These are phyloP conservation scores for Leuctra nigra DNA, from an alignment of 2,888 invertebrate species.

Conservation along the genomic window DNA sequence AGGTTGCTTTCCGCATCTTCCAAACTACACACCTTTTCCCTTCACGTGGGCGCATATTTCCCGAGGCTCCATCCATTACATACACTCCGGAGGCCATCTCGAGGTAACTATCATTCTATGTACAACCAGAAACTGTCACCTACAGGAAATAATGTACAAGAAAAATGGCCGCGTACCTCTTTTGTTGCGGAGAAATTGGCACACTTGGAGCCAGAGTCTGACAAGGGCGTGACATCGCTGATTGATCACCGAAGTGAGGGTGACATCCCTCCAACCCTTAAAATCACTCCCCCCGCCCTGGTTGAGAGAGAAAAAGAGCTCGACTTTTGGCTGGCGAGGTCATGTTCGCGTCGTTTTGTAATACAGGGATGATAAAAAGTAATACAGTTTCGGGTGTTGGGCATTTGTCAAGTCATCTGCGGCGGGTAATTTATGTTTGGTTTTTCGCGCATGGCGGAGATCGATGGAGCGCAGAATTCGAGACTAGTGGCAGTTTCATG, in stretches of 20 bases:
- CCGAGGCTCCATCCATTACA: too few species aligned
- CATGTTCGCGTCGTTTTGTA: too few species aligned
- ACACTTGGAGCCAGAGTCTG: constrained; percentile 17
- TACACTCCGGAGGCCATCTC: too few species aligned
- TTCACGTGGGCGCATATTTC: too few species aligned
- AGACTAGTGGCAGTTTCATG: too few species aligned
- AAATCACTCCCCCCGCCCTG: background rate
- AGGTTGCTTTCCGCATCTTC: too few species aligned
- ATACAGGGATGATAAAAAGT: constrained; percentile 9
- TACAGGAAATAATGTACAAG: constrained; percentile 26
- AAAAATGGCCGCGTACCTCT: constrained; percentile 22
- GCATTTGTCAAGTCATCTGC: constrained; percentile 16
- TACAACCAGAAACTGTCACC: constrained; percentile 27
- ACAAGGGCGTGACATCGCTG: constrained; percentile 17
- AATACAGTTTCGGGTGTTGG: background rate
- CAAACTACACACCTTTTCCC: too few species aligned
- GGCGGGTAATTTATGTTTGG: too few species aligned
- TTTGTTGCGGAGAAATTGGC: constrained; percentile 3
- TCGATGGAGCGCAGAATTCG: too few species aligned
- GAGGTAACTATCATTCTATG: too few species aligned
- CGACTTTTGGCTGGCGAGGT: background rate
- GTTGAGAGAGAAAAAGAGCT: background rate
- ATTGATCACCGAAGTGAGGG: constrained; percentile 12
- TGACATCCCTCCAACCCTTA: constrained; percentile 1
- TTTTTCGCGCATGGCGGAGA: too few species aligned